These are phyloP conservation scores for Lasioglossum malachurum DNA, from an alignment of 2,888 invertebrate species.

Conservation along the genomic window DNA sequence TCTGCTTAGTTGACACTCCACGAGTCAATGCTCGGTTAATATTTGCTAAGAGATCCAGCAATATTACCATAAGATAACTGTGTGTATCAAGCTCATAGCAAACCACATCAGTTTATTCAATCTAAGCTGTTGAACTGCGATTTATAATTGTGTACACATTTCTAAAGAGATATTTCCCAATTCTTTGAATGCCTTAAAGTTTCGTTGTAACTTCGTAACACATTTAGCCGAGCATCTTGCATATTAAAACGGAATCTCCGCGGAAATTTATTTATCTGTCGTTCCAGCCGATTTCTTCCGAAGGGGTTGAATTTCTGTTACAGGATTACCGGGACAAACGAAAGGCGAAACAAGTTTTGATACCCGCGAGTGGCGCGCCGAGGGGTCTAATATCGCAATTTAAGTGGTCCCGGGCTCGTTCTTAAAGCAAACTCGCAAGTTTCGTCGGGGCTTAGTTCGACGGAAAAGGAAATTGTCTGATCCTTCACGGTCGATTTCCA, in stretches of 20 bases:
- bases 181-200: too few relatives aligned
- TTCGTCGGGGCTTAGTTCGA: constrained; percentile 29
- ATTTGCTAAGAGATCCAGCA: not conserved
- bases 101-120: not conserved
- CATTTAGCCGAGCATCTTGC: too few relatives aligned
- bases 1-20: not conserved
- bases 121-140: too few relatives aligned
- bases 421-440: constrained; percentile 43
- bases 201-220: too few relatives aligned
- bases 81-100: not conserved
- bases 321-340: not conserved
- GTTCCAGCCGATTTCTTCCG: not conserved
- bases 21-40: not conserved
- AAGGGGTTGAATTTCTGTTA: not conserved
- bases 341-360: not conserved
- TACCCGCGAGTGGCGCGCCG: not conserved
- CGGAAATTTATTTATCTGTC: not conserved
- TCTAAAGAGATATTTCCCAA: too few relatives aligned
- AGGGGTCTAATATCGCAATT: not conserved
- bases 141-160: too few relatives aligned
- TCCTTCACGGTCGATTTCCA: constrained; percentile 61
- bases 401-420: constrained; percentile 28
- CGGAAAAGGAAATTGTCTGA: constrained; percentile 54
- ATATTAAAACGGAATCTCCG: not conserved
- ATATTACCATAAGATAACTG: not conserved